A percentile compares a stretch with the other conserved stretches of the same genome.
Conservation (phyloP, 2,797 vertebrate species). For the Mus minutoides region DNA sequence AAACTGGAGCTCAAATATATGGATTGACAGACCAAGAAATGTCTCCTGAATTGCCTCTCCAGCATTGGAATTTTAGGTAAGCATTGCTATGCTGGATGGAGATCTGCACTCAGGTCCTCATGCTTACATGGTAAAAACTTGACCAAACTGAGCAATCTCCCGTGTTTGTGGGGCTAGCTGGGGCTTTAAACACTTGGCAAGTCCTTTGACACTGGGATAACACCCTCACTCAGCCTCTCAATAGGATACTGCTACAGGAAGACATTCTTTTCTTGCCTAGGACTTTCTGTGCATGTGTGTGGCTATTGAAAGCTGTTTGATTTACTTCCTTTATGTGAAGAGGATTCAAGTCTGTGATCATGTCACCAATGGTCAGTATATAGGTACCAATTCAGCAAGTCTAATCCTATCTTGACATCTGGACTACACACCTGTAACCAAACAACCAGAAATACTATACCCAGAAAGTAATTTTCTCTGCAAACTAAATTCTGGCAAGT, state of each 20-base stretch:
- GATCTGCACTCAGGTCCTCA: background rate
- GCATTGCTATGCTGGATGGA: background rate
- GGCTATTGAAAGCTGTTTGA: background rate
- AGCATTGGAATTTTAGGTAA: background rate
- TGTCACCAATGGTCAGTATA: background rate
- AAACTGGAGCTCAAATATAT: background rate
- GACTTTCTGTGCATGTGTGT: background rate
- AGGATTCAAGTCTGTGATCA: background rate
- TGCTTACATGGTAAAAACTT: background rate
- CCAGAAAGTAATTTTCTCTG: slow-evolving; percentile 33
- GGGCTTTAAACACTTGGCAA: background rate
- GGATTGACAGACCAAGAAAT: background rate
- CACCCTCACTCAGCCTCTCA: background rate
- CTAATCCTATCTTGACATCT: background rate
- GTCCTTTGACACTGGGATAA: background rate
- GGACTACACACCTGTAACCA: slow-evolving; percentile 16
- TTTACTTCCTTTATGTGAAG: background rate
- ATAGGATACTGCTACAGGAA: background rate
- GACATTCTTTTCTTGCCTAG: background rate
- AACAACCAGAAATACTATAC: slow-evolving; percentile 19
- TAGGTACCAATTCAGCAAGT: background rate
- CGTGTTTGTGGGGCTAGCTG: background rate
- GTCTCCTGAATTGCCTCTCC: background rate
- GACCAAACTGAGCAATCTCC: background rate
- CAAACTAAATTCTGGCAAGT: slow-evolving; percentile 25